Percentiles rank a stretch among this genome's conserved stretches.
Evolutionary conservation across 2,113 vertebrate genomes (phyloP).

Genomic region (Ptyas mucosa): DNA sequence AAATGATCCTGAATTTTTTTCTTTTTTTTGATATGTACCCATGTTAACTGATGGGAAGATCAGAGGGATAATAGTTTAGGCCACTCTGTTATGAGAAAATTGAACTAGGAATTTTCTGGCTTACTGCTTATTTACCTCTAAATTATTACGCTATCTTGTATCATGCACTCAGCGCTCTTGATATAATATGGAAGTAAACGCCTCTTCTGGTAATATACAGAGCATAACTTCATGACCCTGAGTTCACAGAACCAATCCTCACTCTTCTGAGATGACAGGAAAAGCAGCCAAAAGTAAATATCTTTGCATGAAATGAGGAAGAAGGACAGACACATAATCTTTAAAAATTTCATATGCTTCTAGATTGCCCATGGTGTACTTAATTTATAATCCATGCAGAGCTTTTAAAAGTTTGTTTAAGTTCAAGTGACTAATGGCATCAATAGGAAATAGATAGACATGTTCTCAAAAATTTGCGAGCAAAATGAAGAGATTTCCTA

Average conservation of each 20-base stretch:
- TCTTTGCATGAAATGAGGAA: background rate
- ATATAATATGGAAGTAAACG: background rate
- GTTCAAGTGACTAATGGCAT: background rate
- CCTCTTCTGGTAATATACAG: background rate
- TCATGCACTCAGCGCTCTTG: background rate
- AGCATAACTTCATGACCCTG: background rate
- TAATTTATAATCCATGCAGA: background rate
- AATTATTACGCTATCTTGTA: background rate
- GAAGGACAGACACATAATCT: background rate
- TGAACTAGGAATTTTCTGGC: background rate
- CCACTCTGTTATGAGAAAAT: background rate
- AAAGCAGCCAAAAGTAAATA: background rate
- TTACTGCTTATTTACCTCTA: background rate
- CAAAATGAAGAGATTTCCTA: background rate
- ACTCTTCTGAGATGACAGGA: background rate
- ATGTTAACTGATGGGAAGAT: background rate
- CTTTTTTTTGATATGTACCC: background rate
- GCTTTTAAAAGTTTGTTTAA: background rate
- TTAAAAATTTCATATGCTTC: background rate
- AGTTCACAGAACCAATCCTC: background rate
- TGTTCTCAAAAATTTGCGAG: background rate
- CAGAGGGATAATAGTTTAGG: background rate
- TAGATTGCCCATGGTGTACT: background rate
- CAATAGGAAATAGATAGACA: background rate
- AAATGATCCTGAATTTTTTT: background rate